Evolutionary conservation across 1,140 invertebrate species (phyloP), one percentile per base, ranked within the genome.

Genomic region (Conopomorpha cramerella): DNA sequence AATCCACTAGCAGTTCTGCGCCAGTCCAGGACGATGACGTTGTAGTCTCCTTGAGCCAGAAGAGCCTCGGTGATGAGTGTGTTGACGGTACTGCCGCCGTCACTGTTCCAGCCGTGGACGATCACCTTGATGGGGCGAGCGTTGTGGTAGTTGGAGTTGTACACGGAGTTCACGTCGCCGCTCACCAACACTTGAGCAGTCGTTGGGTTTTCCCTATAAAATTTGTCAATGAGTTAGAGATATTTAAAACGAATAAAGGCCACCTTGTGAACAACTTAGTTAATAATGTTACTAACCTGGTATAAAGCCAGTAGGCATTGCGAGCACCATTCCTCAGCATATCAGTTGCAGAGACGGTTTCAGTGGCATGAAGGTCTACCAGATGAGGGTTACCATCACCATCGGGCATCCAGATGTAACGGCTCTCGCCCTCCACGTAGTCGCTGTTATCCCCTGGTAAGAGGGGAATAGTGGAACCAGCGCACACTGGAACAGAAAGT

Each of bases 281-380:
- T n/a, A n/a, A n/a, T n/a, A 23, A 19, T 13, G 8, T 30, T 11
- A 36, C 12, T 15, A 23, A 55, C 55, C 55, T 55, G 2, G 55
- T 59, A 30, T 38, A 55, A 0, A 59, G 48, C 41, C 49, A 45
- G 26, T 60, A 59, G 28, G 45, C 27, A 15, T 54, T 56, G 16
- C 34, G 38, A 8, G 39, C 45, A n/a, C 44, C 46, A 35, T 47
- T 47, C 16, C 38, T 41, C 2, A 18, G 3, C 7, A 13, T 7
- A 13, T 32, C 2, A 2, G 38, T 25, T 1, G 31, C 16, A 13
- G 6, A 27, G 6, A 38, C 30, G n/a, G 43, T 29, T 14, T 34
- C 42, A 2, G 46, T 41, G 8, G 39, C 46, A 2, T 53, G 34
- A 1, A 53, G 38, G 25, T 53, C 46, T n/a, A 53, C 50, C 1